Conservation (phyloP, 2,888 invertebrate genomes). For the Pristionchus exspectatus region DNA sequence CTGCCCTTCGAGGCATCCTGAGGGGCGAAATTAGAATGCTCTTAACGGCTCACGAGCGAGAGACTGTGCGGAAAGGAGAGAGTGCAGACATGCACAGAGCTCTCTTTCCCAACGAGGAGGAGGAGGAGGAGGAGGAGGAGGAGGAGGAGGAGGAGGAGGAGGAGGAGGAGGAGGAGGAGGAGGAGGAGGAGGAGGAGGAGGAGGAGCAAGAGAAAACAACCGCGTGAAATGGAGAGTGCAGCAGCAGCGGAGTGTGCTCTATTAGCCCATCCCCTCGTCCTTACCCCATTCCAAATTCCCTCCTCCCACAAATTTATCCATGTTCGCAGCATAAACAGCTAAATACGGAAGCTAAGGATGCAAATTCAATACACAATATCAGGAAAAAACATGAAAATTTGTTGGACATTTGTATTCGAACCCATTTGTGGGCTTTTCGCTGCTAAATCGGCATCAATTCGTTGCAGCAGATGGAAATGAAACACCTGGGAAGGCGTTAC, state of each 20-base stretch:
- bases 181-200: too few relatives aligned
- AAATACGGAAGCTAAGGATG: too few relatives aligned
- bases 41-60: background rate
- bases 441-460: background rate
- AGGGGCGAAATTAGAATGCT: background rate
- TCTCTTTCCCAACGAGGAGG: background rate
- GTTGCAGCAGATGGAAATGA: background rate
- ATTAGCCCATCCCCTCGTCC: background rate
- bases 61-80: background rate
- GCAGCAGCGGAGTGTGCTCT: background rate
- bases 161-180: background rate
- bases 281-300: background rate
- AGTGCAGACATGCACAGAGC: background rate
- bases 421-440: background rate
- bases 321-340: too few relatives aligned
- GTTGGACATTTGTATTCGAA: background rate
- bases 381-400: too few relatives aligned
- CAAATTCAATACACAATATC: too few relatives aligned
- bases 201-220: background rate
- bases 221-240: slow-evolving; percentile 9
- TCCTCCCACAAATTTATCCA: background rate
- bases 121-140: background rate
- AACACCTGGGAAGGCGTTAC: background rate
- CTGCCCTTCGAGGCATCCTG: background rate
- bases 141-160: background rate